Percentiles rank a stretch among this genome's conserved stretches.
phyloP scores from a whole-genome alignment of 2,113 vertebrate species.

The Microtus oregoni region DNA sequence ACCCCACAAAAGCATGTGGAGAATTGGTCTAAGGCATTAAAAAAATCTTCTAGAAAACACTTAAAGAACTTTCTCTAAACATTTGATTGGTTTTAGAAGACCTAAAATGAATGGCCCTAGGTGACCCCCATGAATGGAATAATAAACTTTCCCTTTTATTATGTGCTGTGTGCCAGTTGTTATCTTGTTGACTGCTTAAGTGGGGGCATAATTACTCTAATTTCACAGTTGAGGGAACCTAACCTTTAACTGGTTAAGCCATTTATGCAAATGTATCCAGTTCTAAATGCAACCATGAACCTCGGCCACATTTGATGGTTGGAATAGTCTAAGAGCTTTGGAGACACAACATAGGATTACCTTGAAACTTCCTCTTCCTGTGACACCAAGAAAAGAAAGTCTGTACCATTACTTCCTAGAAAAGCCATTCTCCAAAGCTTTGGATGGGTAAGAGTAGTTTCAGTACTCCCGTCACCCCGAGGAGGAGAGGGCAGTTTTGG shows the following conservation, averaged over 20 bases:
- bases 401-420: background rate
- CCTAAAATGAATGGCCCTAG: background rate
- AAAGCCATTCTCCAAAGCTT: constrained; percentile 29
- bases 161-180: background rate
- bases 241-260: constrained; percentile 1
- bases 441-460: background rate
- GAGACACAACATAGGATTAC: background rate
- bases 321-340: background rate
- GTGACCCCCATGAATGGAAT: background rate
- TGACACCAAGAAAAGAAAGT: constrained; percentile 3
- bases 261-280: constrained; percentile 1
- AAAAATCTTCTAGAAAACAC: background rate
- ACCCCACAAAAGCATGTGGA: no score
- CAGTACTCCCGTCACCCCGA: background rate
- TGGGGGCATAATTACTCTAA: constrained; percentile 34
- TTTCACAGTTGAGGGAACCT: constrained; percentile 1
- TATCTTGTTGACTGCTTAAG: background rate
- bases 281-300: background rate
- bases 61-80: background rate
- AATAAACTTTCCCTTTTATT: background rate
- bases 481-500: background rate
- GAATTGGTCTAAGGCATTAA: background rate
- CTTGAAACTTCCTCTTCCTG: background rate
- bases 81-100: constrained; percentile 19
- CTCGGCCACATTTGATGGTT: background rate